A percentile compares a stretch with the other conserved stretches of the same genome.
These are phyloP conservation scores for Chironomus tentans DNA, from an alignment of 2,888 invertebrate genomes.

Conservation along the genomic window DNA sequence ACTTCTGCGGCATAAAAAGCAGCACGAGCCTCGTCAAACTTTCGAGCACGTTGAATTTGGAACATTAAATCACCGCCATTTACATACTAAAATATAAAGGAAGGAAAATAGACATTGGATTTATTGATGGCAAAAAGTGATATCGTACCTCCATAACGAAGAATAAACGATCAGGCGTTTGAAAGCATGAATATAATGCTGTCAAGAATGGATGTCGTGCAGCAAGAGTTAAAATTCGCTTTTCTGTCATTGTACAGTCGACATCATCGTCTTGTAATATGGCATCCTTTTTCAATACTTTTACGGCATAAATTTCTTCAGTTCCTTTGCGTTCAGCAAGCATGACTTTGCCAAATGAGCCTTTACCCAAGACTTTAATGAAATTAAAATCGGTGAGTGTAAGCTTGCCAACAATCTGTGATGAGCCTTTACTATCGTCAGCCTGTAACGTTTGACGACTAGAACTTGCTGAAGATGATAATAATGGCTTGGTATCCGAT, in stretches of 20 bases:
- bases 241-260: conserved; percentile 98
- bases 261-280: conserved; percentile 99
- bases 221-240: conserved; percentile 91
- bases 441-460: conserved; percentile 31
- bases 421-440: conserved; percentile 31
- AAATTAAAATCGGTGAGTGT: conserved; percentile 86
- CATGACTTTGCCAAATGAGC: conserved; percentile 99
- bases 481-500: neutral
- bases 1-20: conserved; percentile 97
- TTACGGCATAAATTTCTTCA: conserved; percentile 81
- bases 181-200: conserved; percentile 94
- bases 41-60: conserved; percentile 96
- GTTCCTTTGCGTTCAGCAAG: conserved; percentile 87
- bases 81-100: conserved; percentile 49
- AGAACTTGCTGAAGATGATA: conserved; percentile 26
- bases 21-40: conserved; percentile 93
- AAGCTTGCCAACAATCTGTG: conserved; percentile 46
- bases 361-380: conserved; percentile 97
- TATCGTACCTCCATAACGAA: conserved; percentile 14
- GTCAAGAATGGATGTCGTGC: conserved; percentile 97
- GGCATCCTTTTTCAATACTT: conserved; percentile 92
- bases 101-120: no score
- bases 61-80: conserved; percentile 99
- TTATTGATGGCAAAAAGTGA: no score
- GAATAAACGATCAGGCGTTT: conserved; percentile 59